A percentile compares a stretch with the other conserved stretches of the same genome.
These are phyloP conservation scores for Subacronicta megacephala DNA, from an alignment of 2,888 invertebrate genomes.

Conservation along the genomic window DNA sequence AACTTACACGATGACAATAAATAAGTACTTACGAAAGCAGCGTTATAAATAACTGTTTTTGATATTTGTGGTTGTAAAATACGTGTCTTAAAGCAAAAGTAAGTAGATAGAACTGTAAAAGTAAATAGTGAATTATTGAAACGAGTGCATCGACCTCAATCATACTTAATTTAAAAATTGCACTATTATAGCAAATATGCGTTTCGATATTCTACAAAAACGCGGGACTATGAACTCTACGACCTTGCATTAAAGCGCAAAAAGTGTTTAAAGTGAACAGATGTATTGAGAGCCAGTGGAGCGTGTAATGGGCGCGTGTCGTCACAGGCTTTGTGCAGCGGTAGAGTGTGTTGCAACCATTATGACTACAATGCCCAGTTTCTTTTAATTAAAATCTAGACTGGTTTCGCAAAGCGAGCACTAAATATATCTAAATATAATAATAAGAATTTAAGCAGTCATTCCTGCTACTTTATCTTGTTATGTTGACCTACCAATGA, in stretches of 20 bases:
- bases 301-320: constrained; percentile 67
- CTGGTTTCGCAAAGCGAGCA: constrained; percentile 26
- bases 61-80: too few relatives aligned
- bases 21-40: too few relatives aligned
- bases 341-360: constrained; percentile 48
- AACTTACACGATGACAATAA: too few relatives aligned
- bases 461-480: too few relatives aligned
- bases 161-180: constrained; percentile 39
- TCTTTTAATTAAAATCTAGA: constrained; percentile 49
- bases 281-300: constrained; percentile 51
- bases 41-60: too few relatives aligned
- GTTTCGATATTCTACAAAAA: constrained; percentile 40
- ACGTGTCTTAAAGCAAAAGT: too few relatives aligned
- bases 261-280: constrained; percentile 38
- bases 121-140: constrained; percentile 14
- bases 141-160: constrained; percentile 46
- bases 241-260: constrained; percentile 54
- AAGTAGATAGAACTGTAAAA: too few relatives aligned
- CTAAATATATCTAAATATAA: not conserved
- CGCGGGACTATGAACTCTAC: constrained; percentile 59
- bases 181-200: constrained; percentile 41
- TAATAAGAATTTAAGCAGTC: too few relatives aligned
- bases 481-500: too few relatives aligned
- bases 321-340: constrained; percentile 50
- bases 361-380: constrained; percentile 26